Conservation (phyloP, 2,888 invertebrate genomes). For the Itoplectis maculator region DNA sequence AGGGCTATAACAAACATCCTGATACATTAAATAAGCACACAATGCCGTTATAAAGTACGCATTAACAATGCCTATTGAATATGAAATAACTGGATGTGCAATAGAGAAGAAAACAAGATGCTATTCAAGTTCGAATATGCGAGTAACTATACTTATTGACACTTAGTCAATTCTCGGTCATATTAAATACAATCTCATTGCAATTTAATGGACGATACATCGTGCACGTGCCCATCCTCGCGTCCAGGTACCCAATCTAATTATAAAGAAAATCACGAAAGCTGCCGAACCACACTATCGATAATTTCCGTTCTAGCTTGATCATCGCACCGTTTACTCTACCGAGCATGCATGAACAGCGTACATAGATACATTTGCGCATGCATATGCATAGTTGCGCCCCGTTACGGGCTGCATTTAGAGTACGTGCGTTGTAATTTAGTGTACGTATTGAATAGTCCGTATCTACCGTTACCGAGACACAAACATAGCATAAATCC, state of each 20-base stretch:
- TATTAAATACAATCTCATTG: neutral
- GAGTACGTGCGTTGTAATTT: neutral
- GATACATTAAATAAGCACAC: too few relatives aligned
- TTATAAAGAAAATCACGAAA: neutral
- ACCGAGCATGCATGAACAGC: neutral
- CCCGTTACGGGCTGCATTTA: neutral
- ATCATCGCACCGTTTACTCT: neutral
- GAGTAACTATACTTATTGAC: too few relatives aligned
- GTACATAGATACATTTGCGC: neutral
- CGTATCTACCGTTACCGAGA: neutral
- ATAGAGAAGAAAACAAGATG: too few relatives aligned
- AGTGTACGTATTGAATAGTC: neutral
- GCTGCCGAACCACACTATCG: neutral
- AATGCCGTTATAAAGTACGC: too few relatives aligned
- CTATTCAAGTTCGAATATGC: too few relatives aligned
- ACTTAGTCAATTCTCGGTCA: too few relatives aligned
- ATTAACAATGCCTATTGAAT: too few relatives aligned
- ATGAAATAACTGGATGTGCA: too few relatives aligned
- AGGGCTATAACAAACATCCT: too few relatives aligned
- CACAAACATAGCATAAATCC: neutral
- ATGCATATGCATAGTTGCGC: conserved; percentile 11
- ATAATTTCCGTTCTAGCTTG: conserved; percentile 1
- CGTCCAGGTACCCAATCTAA: neutral
- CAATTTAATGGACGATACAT: neutral
- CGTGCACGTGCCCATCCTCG: neutral